Percentiles rank a stretch among this genome's conserved stretches.
These are phyloP conservation scores for Campoplex capitator DNA, from an alignment of 2,888 invertebrate species.

Conservation along the genomic window DNA sequence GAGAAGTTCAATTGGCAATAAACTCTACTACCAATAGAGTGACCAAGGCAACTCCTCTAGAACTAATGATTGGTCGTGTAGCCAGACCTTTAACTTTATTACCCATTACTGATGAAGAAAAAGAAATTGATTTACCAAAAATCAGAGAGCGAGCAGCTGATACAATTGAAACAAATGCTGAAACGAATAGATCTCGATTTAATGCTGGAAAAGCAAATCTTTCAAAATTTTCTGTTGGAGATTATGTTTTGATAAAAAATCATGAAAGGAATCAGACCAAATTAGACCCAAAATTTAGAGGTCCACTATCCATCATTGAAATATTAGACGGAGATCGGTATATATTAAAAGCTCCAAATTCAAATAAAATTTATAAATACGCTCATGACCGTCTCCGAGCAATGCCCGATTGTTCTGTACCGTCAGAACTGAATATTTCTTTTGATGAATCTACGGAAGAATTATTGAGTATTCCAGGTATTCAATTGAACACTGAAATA, in stretches of 20 bases:
- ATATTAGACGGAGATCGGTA: conserved; percentile 48
- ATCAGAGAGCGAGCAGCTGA: conserved; percentile 53
- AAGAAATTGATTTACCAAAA: conserved; percentile 44
- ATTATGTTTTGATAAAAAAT: conserved; percentile 52
- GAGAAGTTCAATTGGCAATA: conserved; percentile 74
- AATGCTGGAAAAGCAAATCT: conserved; percentile 43
- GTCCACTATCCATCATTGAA: conserved; percentile 38
- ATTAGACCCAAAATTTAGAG: conserved; percentile 48
- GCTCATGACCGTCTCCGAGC: conserved; percentile 14
- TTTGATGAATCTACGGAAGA: conserved; percentile 9
- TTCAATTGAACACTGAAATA: conserved; percentile 1
- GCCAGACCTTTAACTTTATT: conserved; percentile 60
- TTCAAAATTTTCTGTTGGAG: conserved; percentile 36
- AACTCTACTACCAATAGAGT: conserved; percentile 73
- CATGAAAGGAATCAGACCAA: conserved; percentile 56
- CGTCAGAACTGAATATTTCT: conserved; percentile 2
- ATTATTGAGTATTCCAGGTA: conserved; percentile 22
- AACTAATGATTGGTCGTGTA: conserved; percentile 75
- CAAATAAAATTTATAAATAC: conserved; percentile 55
- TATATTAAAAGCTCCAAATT: conserved; percentile 30
- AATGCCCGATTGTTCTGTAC: conserved; percentile 7
- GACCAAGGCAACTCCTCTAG: conserved; percentile 73
- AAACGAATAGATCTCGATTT: conserved; percentile 36
- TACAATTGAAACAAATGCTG: conserved; percentile 41
- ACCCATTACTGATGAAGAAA: conserved; percentile 35